Evolutionary conservation across 2,113 vertebrate species (phyloP).

Genomic region (Corydoras sp.): DNA sequence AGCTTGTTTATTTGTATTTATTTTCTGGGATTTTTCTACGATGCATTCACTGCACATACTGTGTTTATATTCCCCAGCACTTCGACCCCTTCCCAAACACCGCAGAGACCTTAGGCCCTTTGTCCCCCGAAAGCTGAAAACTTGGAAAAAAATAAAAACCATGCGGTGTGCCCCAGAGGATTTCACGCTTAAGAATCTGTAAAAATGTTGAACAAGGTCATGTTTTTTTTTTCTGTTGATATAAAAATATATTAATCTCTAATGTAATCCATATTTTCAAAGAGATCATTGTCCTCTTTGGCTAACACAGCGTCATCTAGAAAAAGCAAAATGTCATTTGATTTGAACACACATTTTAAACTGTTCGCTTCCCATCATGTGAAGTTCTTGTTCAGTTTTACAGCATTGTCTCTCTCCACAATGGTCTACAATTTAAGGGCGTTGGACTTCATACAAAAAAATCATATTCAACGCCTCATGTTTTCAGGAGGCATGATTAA

Average conservation of each 20-base stretch:
- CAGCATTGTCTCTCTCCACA: constrained; percentile 60
- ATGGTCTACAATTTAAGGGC: constrained; percentile 35
- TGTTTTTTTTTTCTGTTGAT: constrained; percentile 68
- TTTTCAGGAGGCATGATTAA: constrained; percentile 8
- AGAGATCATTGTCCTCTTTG: constrained; percentile 76
- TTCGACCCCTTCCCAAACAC: constrained; percentile 62
- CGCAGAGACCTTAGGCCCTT: constrained; percentile 57
- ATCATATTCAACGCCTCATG: constrained; percentile 52
- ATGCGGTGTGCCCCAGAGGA: constrained; percentile 72
- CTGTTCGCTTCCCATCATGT: constrained; percentile 62
- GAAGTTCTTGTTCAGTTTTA: constrained; percentile 61
- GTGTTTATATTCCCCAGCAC: constrained; percentile 59
- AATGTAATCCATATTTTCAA: constrained; percentile 74
- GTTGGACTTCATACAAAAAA: constrained; percentile 50
- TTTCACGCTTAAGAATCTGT: constrained; percentile 79
- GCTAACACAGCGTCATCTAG: constrained; percentile 76
- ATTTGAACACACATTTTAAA: constrained; percentile 63
- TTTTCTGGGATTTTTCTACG: constrained; percentile 45
- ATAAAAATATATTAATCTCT: constrained; percentile 86
- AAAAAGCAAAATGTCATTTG: constrained; percentile 69
- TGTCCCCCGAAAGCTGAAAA: constrained; percentile 66
- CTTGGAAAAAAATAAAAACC: constrained; percentile 68
- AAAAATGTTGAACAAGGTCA: constrained; percentile 83
- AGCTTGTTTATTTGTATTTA: constrained; percentile 22
- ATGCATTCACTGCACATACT: constrained; percentile 52